Base-by-base conservation (phyloP, 2,888 invertebrate genomes). In the Gerosis bhagava region DNA sequence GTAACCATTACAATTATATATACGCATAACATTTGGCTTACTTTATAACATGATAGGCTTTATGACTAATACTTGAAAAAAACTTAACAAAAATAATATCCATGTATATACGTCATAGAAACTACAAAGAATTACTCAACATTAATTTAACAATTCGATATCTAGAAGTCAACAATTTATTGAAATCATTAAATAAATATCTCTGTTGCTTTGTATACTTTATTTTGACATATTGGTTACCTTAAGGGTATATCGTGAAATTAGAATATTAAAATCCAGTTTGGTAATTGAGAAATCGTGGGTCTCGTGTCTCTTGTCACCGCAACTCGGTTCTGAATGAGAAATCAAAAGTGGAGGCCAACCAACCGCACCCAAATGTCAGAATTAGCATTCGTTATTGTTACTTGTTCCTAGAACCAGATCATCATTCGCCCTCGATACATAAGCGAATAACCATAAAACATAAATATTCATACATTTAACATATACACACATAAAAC, bases 381-480 rank as follows among this genome's bases (percentile, higher is more conserved):
- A 64, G 65, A 65, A 80, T 83, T 80, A 77, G 64, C 78, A 81
- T 82, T 73, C 57, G 59, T 62, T n/a, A 71, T 73, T 73, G 71
- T 65, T 62, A 57, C 50, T 47, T 48, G 52, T 53, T 61, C 58
- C 53, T 48, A 53, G 59, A 63, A 60, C 52, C 46, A 55, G 53
- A 55, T 40, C 47, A 56, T 51, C 46, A 32, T 37, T 37, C 24
- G 37, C 29, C 24, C 37, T 24, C 44, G 28, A 36, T 44, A 44
- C 21, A 28, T 35, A 32, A 35, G 15, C 26, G 13, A 35, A 24
- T 24, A 34, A 21, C 15, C 6, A 34, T 6, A 21, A 34, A 10
- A 12, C 4, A 1, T 6, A 19, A 19, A 19, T 19, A 19, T 5
- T n/a, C n/a, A n/a, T n/a, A n/a, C n/a, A n/a, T n/a, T n/a, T n/a